Evolutionary conservation across 2,113 vertebrate species (phyloP).

Genomic region (Caracal caracal): DNA sequence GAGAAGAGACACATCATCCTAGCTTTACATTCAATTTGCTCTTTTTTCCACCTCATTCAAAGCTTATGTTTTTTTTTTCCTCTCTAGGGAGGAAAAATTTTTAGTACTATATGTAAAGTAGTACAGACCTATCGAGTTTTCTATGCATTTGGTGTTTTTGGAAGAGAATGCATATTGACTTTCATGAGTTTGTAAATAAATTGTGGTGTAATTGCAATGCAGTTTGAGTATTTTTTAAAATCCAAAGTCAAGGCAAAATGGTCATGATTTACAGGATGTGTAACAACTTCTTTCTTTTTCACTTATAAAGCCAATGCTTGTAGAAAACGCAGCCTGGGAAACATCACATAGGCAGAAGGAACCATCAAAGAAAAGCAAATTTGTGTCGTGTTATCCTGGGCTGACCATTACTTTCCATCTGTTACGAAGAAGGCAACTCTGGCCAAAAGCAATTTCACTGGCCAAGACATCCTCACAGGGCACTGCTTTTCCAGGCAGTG

Average conservation of each 20-base stretch:
- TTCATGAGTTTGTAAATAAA: background rate
- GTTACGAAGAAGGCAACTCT: background rate
- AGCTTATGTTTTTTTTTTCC: background rate
- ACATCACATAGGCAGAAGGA: background rate
- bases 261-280: background rate
- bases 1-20: background rate
- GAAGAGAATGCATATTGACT: background rate
- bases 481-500: background rate
- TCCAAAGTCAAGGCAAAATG: conserved; percentile 28
- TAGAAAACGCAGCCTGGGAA: conserved; percentile 14
- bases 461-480: background rate
- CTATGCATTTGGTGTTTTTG: background rate
- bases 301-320: background rate
- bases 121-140: background rate
- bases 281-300: conserved; percentile 16
- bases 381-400: background rate
- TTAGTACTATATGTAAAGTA: background rate
- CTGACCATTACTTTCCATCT: conserved; percentile 7
- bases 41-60: background rate
- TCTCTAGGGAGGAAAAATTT: background rate
- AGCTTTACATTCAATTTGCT: background rate
- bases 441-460: conserved; percentile 3
- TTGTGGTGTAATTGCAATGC: background rate
- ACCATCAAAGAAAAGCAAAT: background rate
- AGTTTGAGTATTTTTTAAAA: background rate